Evolutionary conservation across 1,140 invertebrate species (phyloP).

Genomic region (Doryteuthis pealeii): DNA sequence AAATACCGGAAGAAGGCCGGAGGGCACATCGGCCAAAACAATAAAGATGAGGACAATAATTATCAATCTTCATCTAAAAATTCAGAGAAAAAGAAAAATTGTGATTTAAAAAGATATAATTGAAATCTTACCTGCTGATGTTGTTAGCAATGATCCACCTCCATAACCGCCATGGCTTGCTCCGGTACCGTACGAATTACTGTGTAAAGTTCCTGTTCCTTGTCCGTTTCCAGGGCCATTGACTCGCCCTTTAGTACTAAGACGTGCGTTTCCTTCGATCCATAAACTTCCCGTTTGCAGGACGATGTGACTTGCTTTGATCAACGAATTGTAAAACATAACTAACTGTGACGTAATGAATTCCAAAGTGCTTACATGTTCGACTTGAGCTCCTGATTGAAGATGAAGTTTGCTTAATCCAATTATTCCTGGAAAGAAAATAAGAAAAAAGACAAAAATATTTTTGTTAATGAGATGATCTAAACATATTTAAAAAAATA

Average conservation of each 20-base stretch:
- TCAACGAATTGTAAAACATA: conserved; percentile 36
- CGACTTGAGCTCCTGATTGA: conserved; percentile 35
- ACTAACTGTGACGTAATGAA: conserved; percentile 35
- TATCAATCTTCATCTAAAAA: too few species aligned
- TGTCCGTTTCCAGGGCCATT: conserved; percentile 21
- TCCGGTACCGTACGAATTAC: conserved; percentile 24
- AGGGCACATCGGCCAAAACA: too few species aligned
- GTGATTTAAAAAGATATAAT: neutral
- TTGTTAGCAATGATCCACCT: conserved; percentile 23
- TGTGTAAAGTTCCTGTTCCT: conserved; percentile 6
- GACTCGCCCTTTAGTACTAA: conserved; percentile 35
- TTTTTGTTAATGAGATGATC: too few species aligned
- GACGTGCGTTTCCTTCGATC: conserved; percentile 40
- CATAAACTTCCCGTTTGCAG: conserved; percentile 28
- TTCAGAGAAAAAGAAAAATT: too few species aligned
- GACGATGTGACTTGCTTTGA: conserved; percentile 33
- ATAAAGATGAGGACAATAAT: too few species aligned
- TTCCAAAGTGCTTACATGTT: conserved; percentile 31
- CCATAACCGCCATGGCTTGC: conserved; percentile 46
- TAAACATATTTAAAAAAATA: too few species aligned
- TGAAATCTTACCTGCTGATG: neutral
- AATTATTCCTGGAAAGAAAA: conserved; percentile 28
- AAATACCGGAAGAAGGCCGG: too few species aligned
- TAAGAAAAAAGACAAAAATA: conserved; percentile 16
- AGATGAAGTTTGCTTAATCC: conserved; percentile 35